Evolutionary conservation across 2,113 vertebrate species (phyloP).

Genomic region (Neotragus pygmaeus): DNA sequence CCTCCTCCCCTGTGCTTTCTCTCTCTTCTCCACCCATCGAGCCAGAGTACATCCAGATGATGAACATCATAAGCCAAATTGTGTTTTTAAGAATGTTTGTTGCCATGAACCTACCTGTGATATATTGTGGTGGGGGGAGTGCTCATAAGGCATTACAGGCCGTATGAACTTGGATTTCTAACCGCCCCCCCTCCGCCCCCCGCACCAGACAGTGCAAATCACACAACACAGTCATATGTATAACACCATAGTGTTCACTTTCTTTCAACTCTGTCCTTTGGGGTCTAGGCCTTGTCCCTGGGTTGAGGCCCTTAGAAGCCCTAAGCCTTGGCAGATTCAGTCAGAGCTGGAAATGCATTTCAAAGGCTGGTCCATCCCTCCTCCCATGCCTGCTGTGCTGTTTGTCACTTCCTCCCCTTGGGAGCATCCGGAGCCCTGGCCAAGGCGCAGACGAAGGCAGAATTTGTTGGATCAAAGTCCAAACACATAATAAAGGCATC

Average conservation of each 20-base stretch:
- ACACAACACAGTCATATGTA: not conserved
- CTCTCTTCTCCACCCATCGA: not conserved
- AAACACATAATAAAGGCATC: constrained; percentile 21
- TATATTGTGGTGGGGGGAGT: not conserved
- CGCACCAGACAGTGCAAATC: not conserved
- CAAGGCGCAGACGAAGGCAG: not conserved
- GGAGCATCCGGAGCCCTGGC: not conserved
- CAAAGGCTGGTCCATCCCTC: not conserved
- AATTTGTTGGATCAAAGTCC: constrained; percentile 26
- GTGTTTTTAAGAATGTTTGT: not conserved
- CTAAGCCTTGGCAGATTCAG: not conserved
- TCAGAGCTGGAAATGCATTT: not conserved
- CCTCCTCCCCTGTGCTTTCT: not conserved
- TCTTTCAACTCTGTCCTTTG: not conserved
- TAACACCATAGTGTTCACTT: not conserved
- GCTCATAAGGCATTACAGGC: not conserved
- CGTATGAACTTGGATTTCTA: not conserved
- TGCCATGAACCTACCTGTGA: not conserved
- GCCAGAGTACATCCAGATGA: not conserved
- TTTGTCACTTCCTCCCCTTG: not conserved
- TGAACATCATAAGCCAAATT: not conserved
- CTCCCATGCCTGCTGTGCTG: not conserved
- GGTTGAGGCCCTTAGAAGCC: not conserved
- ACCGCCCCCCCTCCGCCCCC: no score
- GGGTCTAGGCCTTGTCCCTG: not conserved